Percentiles rank a stretch among this genome's conserved stretches.
Evolutionary conservation across 2,888 invertebrate genomes (phyloP).

Genomic region (Cryptus viduatorius): DNA sequence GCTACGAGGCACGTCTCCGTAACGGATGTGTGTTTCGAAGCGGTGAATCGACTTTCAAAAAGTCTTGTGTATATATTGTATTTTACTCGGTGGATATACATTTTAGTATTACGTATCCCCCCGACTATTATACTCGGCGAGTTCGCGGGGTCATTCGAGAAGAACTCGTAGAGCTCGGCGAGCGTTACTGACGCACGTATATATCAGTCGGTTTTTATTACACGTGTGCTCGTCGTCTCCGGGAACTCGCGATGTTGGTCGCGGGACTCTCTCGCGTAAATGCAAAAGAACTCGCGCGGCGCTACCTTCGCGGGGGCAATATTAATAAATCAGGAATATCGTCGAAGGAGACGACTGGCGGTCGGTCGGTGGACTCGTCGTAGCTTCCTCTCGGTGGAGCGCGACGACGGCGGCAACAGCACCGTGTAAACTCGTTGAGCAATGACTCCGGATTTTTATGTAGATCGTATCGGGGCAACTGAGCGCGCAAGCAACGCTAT

Average conservation of each 20-base stretch:
- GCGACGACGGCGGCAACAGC: conserved; percentile 66
- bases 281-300: conserved; percentile 31
- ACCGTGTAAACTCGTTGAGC: conserved; percentile 79
- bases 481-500: conserved; percentile 39
- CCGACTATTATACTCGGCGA: conserved; percentile 14
- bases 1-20: neutral
- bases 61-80: conserved; percentile 4
- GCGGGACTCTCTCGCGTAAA: conserved; percentile 68
- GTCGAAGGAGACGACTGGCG: conserved; percentile 74
- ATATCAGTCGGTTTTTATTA: conserved; percentile 78
- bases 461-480: conserved; percentile 81
- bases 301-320: conserved; percentile 68
- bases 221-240: conserved; percentile 72
- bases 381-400: conserved; percentile 44
- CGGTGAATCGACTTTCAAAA: conserved; percentile 27
- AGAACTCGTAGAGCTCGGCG: conserved; percentile 29
- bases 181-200: conserved; percentile 70
- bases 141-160: conserved; percentile 53
- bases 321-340: conserved; percentile 82
- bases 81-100: conserved; percentile 10
- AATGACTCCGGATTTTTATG: conserved; percentile 78
- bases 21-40: conserved; percentile 1
- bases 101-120: conserved; percentile 8
- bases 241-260: conserved; percentile 66
- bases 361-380: conserved; percentile 48